phyloP scores from a whole-genome alignment of 2,797 vertebrate genomes.

The Sciurus carolinensis region DNA sequence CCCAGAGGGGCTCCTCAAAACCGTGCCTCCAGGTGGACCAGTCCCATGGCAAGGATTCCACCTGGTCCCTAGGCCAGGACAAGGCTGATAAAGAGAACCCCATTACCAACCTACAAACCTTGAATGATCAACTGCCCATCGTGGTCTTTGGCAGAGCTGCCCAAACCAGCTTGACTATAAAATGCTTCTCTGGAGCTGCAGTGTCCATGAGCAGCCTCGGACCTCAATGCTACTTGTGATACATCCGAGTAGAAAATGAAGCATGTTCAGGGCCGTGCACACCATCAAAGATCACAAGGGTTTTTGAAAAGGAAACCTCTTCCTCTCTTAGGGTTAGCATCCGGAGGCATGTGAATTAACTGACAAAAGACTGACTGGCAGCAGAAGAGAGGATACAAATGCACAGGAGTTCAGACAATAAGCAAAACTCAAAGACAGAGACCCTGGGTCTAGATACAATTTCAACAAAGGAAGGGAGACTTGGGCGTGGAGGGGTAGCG shows the following conservation, averaged over 20 bases:
- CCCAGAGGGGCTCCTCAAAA: neutral
- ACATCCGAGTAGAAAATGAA: fast-evolving
- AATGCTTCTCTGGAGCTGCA: fast-evolving
- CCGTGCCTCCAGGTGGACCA: neutral
- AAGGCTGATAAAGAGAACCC: neutral
- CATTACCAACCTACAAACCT: too few relatives aligned
- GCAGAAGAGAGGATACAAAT: neutral
- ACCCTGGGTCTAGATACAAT: too few relatives aligned
- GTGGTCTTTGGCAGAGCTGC: neutral
- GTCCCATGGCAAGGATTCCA: too few relatives aligned
- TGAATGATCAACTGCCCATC: fast-evolving
- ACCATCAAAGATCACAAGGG: too few relatives aligned
- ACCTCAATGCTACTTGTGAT: too few relatives aligned
- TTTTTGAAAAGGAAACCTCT: neutral
- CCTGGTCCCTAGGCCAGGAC: neutral
- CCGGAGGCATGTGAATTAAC: neutral
- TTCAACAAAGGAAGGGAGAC: neutral
- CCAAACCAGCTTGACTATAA: neutral
- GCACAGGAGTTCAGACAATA: neutral
- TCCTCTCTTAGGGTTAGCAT: neutral
- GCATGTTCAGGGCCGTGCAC: fast-evolving
- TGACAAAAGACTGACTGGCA: neutral
- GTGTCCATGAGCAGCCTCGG: neutral
- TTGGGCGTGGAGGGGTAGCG: fast-evolving
- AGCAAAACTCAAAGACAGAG: neutral